Evolutionary conservation across 2,888 invertebrate genomes (phyloP), one percentile per base, ranked within the genome.

Genomic region (Petrolisthes manimaculis): DNA sequence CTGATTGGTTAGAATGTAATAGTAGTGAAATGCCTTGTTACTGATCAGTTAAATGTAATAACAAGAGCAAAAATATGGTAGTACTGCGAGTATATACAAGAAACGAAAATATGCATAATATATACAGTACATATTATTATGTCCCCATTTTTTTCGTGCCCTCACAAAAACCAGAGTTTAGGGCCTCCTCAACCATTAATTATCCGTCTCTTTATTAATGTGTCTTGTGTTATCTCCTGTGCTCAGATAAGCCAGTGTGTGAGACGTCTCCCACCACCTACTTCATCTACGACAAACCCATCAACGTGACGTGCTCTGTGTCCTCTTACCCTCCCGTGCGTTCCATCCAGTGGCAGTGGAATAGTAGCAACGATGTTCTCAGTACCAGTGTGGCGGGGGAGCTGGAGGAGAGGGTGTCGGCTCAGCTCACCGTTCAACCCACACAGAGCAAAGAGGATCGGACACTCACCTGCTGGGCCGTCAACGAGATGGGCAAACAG

Each of bases 251-350:
- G 55, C 91, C 91, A 1, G 88, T 84, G 55, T 91, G 91, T 69
- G 80, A 80, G 61, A 91, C 88, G 4, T 88, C 91, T 5, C 89
- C 91, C 3, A 91, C 89, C 37, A 91, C 91, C 12, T 91, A 88
- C 86, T 91, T 91, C 83, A 86, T 91, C 55, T 91, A 91, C 84
- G 91, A 91, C 82, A 88, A 91, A 56, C 91, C 91, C 21, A 91
- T 91, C 88, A 91, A 91, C 89, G 89, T 91, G 61, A 89, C 89
- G 6, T 91, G 91, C 80, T 78, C 88, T 53, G 88, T 91, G 37
- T 78, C 91, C 6, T 88, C 91, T 4, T 91, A 84, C 79, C 91
- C 91, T 0, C 86, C 88, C 21, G 91, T 91, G 37, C 88, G 89
- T 67, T 86, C 88, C n/a, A 89, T 89, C 89, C 88, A 84, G 79